Conservation (phyloP, 2,888 invertebrate species). For the Eledona agricola region DNA sequence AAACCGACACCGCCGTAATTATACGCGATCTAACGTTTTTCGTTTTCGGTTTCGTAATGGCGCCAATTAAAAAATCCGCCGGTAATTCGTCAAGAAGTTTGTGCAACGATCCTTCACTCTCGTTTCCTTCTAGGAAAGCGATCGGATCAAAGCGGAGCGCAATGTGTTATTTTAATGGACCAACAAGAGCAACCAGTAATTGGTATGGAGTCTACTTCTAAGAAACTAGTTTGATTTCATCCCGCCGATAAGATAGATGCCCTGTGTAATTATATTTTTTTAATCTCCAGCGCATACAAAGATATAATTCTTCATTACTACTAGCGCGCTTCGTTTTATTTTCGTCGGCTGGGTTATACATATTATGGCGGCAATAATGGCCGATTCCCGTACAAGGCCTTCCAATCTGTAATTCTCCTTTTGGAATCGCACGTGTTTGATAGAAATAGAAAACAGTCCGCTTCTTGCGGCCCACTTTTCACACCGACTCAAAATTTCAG, state of each 20-base stretch:
- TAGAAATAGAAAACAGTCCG: slow-evolving; percentile 16
- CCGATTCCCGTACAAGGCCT: slow-evolving; percentile 29
- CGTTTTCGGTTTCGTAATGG: slow-evolving; percentile 27
- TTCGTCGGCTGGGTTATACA: slow-evolving; percentile 15
- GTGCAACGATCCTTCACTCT: too few species aligned
- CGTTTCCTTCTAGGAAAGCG: slow-evolving; percentile 7
- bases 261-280: slow-evolving; percentile 25
- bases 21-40: slow-evolving; percentile 16
- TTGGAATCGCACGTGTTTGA: slow-evolving; percentile 21
- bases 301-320: slow-evolving; percentile 27
- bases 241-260: slow-evolving; percentile 25
- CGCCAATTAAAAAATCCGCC: too few species aligned
- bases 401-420: slow-evolving; percentile 27
- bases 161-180: slow-evolving; percentile 24
- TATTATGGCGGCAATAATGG: slow-evolving; percentile 21
- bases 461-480: too few species aligned
- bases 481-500: too few species aligned
- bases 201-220: slow-evolving; percentile 15
- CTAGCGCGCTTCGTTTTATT: slow-evolving; percentile 18
- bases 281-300: slow-evolving; percentile 15
- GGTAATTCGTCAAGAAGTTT: too few species aligned
- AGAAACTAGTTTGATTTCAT: slow-evolving; percentile 28
- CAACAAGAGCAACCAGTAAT: slow-evolving; percentile 16
- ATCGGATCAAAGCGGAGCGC: slow-evolving; percentile 16
- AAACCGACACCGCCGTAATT: slow-evolving; percentile 20